A percentile compares a stretch with the other conserved stretches of the same genome.
Conservation (phyloP, 2,888 invertebrate species). For the Nomada ferruginata region DNA sequence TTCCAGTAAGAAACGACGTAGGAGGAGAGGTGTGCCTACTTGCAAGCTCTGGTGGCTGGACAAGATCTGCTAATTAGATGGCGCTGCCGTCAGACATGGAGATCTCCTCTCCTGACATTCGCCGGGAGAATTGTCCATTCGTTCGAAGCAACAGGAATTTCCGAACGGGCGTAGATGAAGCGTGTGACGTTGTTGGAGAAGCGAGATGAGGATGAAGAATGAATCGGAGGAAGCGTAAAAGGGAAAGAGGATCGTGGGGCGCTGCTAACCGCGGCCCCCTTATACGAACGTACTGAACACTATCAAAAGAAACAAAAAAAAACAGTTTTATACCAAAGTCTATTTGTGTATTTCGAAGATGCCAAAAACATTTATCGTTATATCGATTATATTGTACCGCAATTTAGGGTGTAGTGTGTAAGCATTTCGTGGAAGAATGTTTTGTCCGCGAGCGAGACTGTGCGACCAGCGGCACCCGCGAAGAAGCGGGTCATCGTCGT, state of each 20-base stretch:
- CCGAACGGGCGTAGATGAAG: constrained; percentile 17
- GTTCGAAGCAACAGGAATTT: constrained; percentile 59
- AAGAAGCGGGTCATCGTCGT: not conserved
- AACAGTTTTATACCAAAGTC: constrained; percentile 86
- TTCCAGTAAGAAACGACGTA: constrained; percentile 88
- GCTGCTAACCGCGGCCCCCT: constrained; percentile 45
- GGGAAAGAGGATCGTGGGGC: constrained; percentile 13
- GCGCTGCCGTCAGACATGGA: constrained; percentile 4
- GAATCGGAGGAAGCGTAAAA: not conserved
- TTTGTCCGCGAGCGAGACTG: constrained; percentile 17
- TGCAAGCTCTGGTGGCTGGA: constrained; percentile 85
- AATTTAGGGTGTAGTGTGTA: constrained; percentile 74
- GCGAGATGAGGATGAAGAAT: not conserved
- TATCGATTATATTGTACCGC: constrained; percentile 76
- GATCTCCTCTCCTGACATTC: constrained; percentile 56
- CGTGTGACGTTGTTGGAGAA: not conserved
- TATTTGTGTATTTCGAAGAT: constrained; percentile 88
- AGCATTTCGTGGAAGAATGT: constrained; percentile 56
- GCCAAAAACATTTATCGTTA: constrained; percentile 85
- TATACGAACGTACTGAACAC: constrained; percentile 81
- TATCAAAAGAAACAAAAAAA: constrained; percentile 78
- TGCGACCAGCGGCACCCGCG: constrained; percentile 21
- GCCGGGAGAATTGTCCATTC: constrained; percentile 64
- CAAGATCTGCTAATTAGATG: constrained; percentile 79
- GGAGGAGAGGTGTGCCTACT: constrained; percentile 87